Conservation (phyloP, 2,888 invertebrate genomes). For the Tetheella fluctuosa region DNA sequence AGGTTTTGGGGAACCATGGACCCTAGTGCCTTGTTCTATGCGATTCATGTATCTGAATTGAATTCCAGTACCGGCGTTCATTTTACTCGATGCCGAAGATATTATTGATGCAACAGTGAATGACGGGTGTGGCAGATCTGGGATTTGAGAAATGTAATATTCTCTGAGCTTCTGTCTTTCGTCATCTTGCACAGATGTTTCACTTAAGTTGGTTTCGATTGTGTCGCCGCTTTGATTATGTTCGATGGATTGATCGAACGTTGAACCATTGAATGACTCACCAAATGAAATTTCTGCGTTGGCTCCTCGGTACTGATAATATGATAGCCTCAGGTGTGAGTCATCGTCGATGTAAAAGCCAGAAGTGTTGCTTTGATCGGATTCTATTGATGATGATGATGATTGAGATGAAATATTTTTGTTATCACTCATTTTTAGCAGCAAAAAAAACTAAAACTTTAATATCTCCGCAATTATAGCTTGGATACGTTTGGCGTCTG, state of each 20-base stretch:
- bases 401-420: background rate
- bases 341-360: constrained; percentile 58
- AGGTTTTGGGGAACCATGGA: constrained; percentile 22
- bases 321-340: constrained; percentile 63
- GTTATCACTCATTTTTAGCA: background rate
- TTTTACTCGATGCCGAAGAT: constrained; percentile 50
- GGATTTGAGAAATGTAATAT: constrained; percentile 55
- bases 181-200: constrained; percentile 26
- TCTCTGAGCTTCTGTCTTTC: constrained; percentile 44
- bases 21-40: constrained; percentile 43
- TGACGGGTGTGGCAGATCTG: constrained; percentile 59
- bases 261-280: background rate
- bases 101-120: constrained; percentile 55
- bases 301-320: constrained; percentile 44
- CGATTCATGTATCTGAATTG: constrained; percentile 51
- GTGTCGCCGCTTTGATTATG: constrained; percentile 17
- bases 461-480: too few relatives aligned
- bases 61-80: constrained; percentile 33
- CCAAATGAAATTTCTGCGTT: constrained; percentile 17
- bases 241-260: background rate
- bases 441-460: background rate
- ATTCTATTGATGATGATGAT: background rate
- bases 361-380: constrained; percentile 19
- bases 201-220: constrained; percentile 31
- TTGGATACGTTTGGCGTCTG: too few relatives aligned